A percentile compares a stretch with the other conserved stretches of the same genome.
These are phyloP conservation scores for Girardia tigrina DNA, from an alignment of 2,888 invertebrate genomes.

Conservation along the genomic window DNA sequence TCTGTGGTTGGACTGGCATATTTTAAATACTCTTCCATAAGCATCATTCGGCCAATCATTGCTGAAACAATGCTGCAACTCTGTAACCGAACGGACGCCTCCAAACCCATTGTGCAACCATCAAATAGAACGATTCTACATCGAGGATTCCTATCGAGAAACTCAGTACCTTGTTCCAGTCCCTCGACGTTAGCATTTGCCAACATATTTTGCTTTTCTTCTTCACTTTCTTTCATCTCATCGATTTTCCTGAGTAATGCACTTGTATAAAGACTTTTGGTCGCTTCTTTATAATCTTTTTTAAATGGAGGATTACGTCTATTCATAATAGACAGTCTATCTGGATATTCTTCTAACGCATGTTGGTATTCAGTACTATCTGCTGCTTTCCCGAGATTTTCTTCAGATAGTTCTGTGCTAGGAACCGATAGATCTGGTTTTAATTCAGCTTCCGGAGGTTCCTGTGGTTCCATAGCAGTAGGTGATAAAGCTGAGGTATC, in stretches of 20 bases:
- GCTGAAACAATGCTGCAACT: slow-evolving; percentile 28
- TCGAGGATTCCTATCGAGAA: neutral
- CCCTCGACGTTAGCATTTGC: neutral
- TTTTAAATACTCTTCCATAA: slow-evolving; percentile 33
- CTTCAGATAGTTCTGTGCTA: neutral
- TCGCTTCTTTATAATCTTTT: slow-evolving; percentile 13
- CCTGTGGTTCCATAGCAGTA: neutral
- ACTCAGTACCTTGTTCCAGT: neutral
- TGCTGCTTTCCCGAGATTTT: neutral
- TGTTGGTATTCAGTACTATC: neutral
- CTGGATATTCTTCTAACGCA: neutral
- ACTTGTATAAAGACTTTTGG: neutral
- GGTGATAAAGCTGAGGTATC: neutral
- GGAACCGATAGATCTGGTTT: neutral
- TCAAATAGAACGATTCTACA: slow-evolving; percentile 16
- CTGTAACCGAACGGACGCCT: slow-evolving; percentile 31
- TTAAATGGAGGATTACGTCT: slow-evolving; percentile 6
- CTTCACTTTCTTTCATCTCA: slow-evolving; percentile 1
- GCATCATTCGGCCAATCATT: slow-evolving; percentile 26
- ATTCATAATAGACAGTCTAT: neutral
- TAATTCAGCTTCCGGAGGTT: neutral
- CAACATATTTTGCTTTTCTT: neutral
- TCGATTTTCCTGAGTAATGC: neutral
- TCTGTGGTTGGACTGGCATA: neutral
- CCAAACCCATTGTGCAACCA: slow-evolving; percentile 29